Evolutionary conservation across 2,888 invertebrate species (phyloP).

Genomic region (Teleogryllus oceanicus): DNA sequence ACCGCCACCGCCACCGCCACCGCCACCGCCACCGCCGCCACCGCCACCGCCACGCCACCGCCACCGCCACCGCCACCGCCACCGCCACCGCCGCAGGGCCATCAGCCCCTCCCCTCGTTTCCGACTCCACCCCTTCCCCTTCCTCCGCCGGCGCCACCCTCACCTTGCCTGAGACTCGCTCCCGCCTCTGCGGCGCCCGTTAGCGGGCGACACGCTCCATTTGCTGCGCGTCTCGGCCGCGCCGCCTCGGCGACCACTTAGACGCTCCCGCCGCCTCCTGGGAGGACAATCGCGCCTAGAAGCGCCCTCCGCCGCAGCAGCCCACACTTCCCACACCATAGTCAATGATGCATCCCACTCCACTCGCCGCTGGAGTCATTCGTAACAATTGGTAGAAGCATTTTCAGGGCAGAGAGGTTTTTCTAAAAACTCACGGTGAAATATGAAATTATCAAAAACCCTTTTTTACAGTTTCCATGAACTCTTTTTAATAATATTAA

Average conservation of each 20-base stretch:
- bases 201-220: constrained; percentile 9
- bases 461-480: too few relatives aligned
- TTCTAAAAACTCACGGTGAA: too few relatives aligned
- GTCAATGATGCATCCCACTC: too few relatives aligned
- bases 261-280: neutral
- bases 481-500: too few relatives aligned
- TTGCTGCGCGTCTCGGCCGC: constrained; percentile 1
- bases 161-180: neutral
- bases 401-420: too few relatives aligned
- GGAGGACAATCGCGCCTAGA: neutral
- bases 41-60: neutral
- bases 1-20: neutral
- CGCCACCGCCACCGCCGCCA: neutral
- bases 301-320: neutral
- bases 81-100: neutral
- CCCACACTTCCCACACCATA: too few relatives aligned
- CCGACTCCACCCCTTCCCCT: neutral
- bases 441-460: too few relatives aligned
- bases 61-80: neutral
- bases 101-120: neutral
- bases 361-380: too few relatives aligned
- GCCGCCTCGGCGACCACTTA: constrained; percentile 1
- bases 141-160: neutral
- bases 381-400: too few relatives aligned
- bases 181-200: neutral